Conservation (phyloP, 1,140 invertebrate genomes). For the Hestina assimilis region DNA sequence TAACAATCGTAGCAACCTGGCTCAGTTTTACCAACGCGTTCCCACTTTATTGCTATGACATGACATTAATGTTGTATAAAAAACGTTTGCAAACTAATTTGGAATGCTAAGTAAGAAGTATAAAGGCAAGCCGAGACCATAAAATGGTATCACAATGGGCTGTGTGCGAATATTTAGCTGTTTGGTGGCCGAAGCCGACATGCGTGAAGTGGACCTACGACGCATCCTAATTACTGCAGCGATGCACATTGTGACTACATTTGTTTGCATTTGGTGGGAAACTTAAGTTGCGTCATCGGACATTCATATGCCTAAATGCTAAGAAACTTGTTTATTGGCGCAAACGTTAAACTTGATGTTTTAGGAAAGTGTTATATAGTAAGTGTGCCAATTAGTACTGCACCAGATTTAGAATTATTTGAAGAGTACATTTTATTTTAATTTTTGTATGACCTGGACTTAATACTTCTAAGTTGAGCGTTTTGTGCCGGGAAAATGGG, state of each 20-base stretch:
- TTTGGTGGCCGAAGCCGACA: conserved; percentile 64
- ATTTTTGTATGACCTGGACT: no score
- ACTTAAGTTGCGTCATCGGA: conserved; percentile 32
- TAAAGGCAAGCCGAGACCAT: conserved; percentile 69
- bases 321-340: conserved; percentile 8
- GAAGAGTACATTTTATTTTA: no score
- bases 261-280: conserved; percentile 53
- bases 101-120: conserved; percentile 71
- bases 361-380: no score
- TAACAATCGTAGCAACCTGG: conserved; percentile 60
- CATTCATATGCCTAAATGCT: conserved; percentile 32
- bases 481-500: not conserved
- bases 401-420: no score
- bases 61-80: conserved; percentile 70
- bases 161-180: conserved; percentile 71
- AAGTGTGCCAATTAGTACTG: no score
- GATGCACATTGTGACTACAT: conserved; percentile 49
- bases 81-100: conserved; percentile 67
- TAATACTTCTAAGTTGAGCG: no score
- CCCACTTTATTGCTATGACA: conserved; percentile 60
- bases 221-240: conserved; percentile 68
- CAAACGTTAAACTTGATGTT: not conserved
- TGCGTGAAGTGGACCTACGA: conserved; percentile 43
- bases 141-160: conserved; percentile 72
- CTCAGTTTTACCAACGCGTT: conserved; percentile 51